phyloP scores from a whole-genome alignment of 2,888 invertebrate species.

The Drosophila longiperda region DNA sequence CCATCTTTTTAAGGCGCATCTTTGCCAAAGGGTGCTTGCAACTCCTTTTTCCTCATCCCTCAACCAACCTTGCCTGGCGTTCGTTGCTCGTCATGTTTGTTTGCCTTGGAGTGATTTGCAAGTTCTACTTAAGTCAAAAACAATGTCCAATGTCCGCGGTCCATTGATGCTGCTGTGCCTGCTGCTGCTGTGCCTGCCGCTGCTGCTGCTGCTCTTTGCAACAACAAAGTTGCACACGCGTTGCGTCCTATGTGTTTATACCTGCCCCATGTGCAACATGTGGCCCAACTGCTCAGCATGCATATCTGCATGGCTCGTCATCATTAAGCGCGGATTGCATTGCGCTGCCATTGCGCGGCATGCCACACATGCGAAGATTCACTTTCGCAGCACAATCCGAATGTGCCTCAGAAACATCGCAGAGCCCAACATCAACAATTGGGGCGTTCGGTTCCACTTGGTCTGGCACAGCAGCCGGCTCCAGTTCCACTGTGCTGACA shows the following conservation, averaged over 20 bases:
- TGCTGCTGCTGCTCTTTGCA: slow-evolving; percentile 25
- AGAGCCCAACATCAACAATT: slow-evolving; percentile 57
- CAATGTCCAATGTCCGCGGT: slow-evolving; percentile 47
- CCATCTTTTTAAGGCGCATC: slow-evolving; percentile 68
- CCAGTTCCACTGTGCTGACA: slow-evolving; percentile 61
- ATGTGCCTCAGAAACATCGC: slow-evolving; percentile 58
- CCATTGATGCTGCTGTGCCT: slow-evolving; percentile 34
- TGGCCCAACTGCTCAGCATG: neutral
- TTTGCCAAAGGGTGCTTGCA: slow-evolving; percentile 1
- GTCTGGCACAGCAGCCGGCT: slow-evolving; percentile 47
- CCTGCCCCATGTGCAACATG: slow-evolving; percentile 16
- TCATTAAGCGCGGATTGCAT: slow-evolving; percentile 72
- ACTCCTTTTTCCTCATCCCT: neutral
- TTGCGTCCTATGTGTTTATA: slow-evolving; percentile 52
- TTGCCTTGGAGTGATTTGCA: slow-evolving; percentile 79
- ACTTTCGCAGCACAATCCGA: slow-evolving; percentile 65
- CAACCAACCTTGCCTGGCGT: neutral
- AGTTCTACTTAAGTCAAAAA: slow-evolving; percentile 78
- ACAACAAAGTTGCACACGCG: slow-evolving; percentile 4
- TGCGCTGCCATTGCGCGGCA: slow-evolving; percentile 21
- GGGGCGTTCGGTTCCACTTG: slow-evolving; percentile 70
- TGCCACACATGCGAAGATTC: slow-evolving; percentile 66
- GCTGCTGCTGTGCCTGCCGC: slow-evolving; percentile 31
- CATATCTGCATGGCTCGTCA: slow-evolving; percentile 69
- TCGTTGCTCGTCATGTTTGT: slow-evolving; percentile 63